phyloP scores from a whole-genome alignment of 2,888 invertebrate species.

The Nephrotoma flavescens region DNA sequence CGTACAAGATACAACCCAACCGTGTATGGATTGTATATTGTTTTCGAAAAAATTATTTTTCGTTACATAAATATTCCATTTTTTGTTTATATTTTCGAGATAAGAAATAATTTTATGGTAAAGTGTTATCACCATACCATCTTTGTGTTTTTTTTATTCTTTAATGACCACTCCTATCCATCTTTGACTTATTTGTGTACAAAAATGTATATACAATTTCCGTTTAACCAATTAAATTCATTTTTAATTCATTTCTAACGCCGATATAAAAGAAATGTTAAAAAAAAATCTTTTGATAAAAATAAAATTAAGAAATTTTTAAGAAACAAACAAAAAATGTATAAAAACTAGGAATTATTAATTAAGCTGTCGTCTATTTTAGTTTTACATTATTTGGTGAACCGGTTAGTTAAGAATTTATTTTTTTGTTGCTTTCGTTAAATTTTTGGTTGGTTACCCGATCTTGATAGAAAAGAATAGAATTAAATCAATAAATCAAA shows the following conservation, averaged over 20 bases:
- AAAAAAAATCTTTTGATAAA: not conserved
- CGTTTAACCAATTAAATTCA: not conserved
- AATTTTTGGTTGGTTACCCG: not conserved
- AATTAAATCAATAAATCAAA: not conserved
- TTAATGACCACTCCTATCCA: not conserved
- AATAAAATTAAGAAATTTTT: not conserved
- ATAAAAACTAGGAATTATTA: not conserved
- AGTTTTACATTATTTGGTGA: not conserved
- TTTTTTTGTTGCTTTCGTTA: not conserved
- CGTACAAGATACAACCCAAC: not conserved
- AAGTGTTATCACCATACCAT: not conserved
- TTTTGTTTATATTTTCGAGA: not conserved
- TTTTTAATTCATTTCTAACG: not conserved
- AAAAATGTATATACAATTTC: not conserved
- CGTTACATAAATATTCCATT: not conserved
- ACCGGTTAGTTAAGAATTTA: not conserved
- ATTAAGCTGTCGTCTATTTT: not conserved
- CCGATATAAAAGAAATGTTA: not conserved
- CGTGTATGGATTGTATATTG: not conserved
- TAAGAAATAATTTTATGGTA: not conserved
- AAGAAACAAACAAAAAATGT: not conserved
- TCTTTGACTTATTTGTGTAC: not conserved
- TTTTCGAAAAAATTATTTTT: not conserved
- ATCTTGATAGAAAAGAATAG: not conserved
- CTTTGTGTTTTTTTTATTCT: not conserved